Conservation (phyloP, 2,797 vertebrate species). For the Mionectes olivaceus region DNA sequence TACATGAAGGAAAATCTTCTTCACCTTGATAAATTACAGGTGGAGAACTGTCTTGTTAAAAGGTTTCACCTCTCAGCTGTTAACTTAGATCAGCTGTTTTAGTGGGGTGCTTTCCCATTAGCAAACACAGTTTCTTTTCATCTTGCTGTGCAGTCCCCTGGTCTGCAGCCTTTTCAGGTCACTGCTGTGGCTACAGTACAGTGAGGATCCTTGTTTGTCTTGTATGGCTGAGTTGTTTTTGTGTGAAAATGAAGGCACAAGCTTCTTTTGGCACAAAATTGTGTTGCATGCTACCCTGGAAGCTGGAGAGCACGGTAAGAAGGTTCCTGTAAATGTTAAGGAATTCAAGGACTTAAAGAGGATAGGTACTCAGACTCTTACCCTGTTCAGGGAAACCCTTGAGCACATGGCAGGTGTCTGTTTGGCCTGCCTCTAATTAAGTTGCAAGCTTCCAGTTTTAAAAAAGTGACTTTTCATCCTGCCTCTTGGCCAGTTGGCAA, state of each 20-base stretch:
- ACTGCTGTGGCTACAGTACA: rapidly evolving
- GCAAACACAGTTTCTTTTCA: background rate
- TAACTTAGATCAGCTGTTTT: background rate
- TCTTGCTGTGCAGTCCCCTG: background rate
- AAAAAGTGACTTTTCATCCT: rapidly evolving
- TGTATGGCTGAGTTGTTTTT: background rate
- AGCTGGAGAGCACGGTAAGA: background rate
- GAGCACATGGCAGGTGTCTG: rapidly evolving
- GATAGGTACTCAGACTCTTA: background rate
- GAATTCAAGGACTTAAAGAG: background rate
- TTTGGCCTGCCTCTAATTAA: background rate
- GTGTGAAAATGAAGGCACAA: background rate
- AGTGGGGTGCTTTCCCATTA: background rate
- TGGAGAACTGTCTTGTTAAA: background rate
- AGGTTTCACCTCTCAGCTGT: background rate
- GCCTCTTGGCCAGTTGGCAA: background rate
- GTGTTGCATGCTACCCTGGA: rapidly evolving
- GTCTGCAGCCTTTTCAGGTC: background rate
- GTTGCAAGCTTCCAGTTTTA: background rate
- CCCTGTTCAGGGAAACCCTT: background rate
- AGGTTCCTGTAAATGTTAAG: background rate
- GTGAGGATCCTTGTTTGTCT: background rate
- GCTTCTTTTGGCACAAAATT: background rate
- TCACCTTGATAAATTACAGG: background rate
- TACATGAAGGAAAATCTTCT: background rate